Evolutionary conservation across 2,113 vertebrate species (phyloP).

Genomic region (Hirundichthys speculiger): DNA sequence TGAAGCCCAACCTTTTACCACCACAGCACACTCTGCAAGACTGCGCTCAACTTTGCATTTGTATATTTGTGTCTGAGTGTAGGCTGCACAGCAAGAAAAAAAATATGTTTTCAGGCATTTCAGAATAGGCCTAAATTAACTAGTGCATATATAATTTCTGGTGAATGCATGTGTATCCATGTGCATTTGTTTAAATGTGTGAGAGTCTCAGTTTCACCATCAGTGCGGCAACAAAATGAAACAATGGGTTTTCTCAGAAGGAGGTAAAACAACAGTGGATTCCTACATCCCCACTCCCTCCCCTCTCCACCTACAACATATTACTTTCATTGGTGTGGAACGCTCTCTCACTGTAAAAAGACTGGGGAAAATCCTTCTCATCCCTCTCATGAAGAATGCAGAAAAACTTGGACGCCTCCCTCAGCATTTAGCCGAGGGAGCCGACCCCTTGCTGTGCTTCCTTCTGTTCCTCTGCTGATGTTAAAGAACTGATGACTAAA

Average conservation of each 20-base stretch:
- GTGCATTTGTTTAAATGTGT: not conserved
- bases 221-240: constrained; percentile 47
- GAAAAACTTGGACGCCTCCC: constrained; percentile 40
- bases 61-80: constrained; percentile 17
- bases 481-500: constrained; percentile 63
- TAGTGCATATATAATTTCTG: not conserved
- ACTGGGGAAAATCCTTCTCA: constrained; percentile 33
- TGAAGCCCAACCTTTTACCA: constrained; percentile 44
- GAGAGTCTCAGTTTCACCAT: constrained; percentile 14
- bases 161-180: not conserved
- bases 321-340: constrained; percentile 63
- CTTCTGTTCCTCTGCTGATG: constrained; percentile 39
- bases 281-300: constrained; percentile 33
- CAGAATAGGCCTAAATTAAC: not conserved
- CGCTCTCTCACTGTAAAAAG: constrained; percentile 44
- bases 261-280: constrained; percentile 57
- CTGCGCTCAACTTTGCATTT: constrained; percentile 27
- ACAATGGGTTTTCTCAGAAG: constrained; percentile 65
- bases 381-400: constrained; percentile 39
- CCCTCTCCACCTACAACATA: constrained; percentile 45
- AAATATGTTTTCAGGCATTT: not conserved
- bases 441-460: constrained; percentile 20
- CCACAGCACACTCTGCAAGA: constrained; percentile 28
- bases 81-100: constrained; percentile 11
- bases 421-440: constrained; percentile 35